These are phyloP conservation scores for Trichonephila clavata DNA, from an alignment of 1,140 invertebrate genomes.

Conservation along the genomic window DNA sequence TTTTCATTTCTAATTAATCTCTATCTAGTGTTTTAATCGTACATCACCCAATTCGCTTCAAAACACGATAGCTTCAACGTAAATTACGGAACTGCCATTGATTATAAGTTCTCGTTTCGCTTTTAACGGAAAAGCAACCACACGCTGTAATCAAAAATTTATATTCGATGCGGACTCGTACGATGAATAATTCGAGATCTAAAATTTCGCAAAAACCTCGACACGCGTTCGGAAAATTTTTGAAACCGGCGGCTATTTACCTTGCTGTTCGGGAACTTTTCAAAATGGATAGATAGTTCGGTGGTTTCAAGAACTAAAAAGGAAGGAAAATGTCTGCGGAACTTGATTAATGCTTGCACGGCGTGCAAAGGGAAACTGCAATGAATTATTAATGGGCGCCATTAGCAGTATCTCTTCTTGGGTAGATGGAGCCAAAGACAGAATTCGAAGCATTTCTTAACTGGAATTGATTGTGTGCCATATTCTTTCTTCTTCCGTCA, in stretches of 20 bases:
- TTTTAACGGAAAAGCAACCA: background rate
- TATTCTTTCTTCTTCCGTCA: slow-evolving; percentile 31
- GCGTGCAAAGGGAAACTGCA: slow-evolving; percentile 25
- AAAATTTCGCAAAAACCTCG: background rate
- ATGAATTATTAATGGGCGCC: slow-evolving; percentile 71
- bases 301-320: background rate
- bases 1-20: no score
- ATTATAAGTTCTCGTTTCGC: background rate
- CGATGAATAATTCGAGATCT: slow-evolving; percentile 13
- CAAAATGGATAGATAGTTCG: slow-evolving; percentile 33
- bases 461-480: slow-evolving; percentile 50
- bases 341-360: slow-evolving; percentile 54
- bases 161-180: background rate
- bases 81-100: background rate
- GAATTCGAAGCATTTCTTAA: slow-evolving; percentile 57
- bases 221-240: background rate
- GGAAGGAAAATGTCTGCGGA: background rate
- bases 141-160: background rate
- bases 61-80: background rate
- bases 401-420: slow-evolving; percentile 65
- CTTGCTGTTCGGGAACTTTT: slow-evolving; percentile 15
- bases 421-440: slow-evolving; percentile 33
- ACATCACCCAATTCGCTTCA: no score
- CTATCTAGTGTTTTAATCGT: no score
- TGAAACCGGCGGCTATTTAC: slow-evolving; percentile 27